phyloP scores from a whole-genome alignment of 1,140 invertebrate genomes.

The Penaeus japonicus region DNA sequence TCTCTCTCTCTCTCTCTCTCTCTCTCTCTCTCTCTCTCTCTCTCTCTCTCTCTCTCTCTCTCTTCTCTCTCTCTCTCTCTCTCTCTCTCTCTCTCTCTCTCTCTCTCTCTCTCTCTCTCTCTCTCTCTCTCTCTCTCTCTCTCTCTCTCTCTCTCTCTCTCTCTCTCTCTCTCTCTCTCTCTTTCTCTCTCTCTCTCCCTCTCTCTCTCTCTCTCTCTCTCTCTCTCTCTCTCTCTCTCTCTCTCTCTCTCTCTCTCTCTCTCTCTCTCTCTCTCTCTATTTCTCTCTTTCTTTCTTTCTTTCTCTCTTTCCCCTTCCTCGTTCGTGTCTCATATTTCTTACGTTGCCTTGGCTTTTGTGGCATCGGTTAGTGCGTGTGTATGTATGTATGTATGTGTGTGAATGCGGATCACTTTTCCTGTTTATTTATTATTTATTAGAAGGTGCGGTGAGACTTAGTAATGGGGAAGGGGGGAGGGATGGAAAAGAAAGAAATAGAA shows the following conservation, averaged over 20 bases:
- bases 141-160: not conserved
- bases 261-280: not conserved
- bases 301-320: not conserved
- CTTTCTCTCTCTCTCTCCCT: not conserved
- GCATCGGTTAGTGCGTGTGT: not conserved
- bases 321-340: no score
- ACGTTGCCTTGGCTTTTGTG: not conserved
- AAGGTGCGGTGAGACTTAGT: not conserved
- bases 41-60: not conserved
- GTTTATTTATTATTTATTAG: not conserved
- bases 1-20: conserved; percentile 14
- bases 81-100: not conserved
- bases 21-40: not conserved
- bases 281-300: not conserved
- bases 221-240: not conserved
- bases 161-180: not conserved
- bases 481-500: not conserved
- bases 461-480: not conserved
- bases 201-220: not conserved
- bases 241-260: no score
- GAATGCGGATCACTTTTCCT: not conserved
- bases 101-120: not conserved
- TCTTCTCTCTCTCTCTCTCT: not conserved
- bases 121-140: not conserved
- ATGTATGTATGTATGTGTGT: not conserved